These are phyloP conservation scores for Chaenocephalus aceratus DNA, from an alignment of 2,113 vertebrate genomes.

Conservation along the genomic window DNA sequence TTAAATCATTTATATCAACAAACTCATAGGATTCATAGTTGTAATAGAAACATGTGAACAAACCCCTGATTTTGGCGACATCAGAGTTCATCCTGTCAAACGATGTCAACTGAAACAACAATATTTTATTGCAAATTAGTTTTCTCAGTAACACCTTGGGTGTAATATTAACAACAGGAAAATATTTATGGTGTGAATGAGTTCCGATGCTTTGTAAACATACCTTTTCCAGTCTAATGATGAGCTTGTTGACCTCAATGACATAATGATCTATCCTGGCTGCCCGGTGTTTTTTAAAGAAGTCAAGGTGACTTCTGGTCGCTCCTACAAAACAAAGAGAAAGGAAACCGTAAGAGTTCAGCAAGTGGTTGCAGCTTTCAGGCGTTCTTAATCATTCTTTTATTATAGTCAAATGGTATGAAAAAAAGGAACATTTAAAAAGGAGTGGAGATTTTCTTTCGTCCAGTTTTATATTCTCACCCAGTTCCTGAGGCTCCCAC, in stretches of 20 bases:
- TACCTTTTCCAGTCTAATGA: slow-evolving; percentile 98
- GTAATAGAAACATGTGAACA: slow-evolving; percentile 34
- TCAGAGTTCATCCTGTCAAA: slow-evolving; percentile 94
- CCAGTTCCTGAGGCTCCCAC: slow-evolving; percentile 98
- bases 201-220: slow-evolving; percentile 7
- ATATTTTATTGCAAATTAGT: slow-evolving; percentile 23
- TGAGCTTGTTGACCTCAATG: slow-evolving; percentile 97
- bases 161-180: not conserved
- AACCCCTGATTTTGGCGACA: slow-evolving; percentile 95
- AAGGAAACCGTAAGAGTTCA: not conserved
- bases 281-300: slow-evolving; percentile 95
- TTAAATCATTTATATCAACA: not conserved
- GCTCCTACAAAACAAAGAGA: slow-evolving; percentile 81
- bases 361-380: not conserved
- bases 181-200: not conserved
- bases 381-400: not conserved
- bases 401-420: not conserved
- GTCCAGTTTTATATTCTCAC: slow-evolving; percentile 77
- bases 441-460: not conserved
- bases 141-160: not conserved
- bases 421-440: not conserved
- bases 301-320: slow-evolving; percentile 89
- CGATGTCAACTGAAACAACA: slow-evolving; percentile 88
- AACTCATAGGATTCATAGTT: not conserved
- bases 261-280: slow-evolving; percentile 98